Evolutionary conservation across 1,140 invertebrate species (phyloP).

Genomic region (Drosophila nigrodunni): DNA sequence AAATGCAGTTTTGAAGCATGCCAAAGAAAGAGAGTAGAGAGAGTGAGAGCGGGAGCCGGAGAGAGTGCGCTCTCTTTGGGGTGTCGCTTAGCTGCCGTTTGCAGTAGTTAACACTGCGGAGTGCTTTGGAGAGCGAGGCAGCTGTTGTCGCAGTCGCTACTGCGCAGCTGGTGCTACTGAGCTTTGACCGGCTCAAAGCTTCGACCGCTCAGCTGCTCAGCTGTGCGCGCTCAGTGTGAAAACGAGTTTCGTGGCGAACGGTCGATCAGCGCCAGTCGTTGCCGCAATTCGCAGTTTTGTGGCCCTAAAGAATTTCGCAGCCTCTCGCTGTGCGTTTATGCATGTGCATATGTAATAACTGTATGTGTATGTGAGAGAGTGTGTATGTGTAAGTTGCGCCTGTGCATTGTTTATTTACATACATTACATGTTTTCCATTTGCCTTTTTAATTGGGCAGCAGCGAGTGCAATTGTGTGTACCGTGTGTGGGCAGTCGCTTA

Average conservation of each 20-base stretch:
- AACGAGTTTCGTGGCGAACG: constrained; percentile 77
- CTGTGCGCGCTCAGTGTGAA: constrained; percentile 70
- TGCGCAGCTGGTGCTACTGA: constrained; percentile 40
- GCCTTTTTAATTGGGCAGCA: constrained; percentile 62
- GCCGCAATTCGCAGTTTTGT: constrained; percentile 31
- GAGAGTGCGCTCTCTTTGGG: constrained; percentile 35
- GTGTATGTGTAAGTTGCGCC: constrained; percentile 8
- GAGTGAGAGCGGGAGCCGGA: neutral
- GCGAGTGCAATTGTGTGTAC: constrained; percentile 43
- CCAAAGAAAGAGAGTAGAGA: constrained; percentile 13
- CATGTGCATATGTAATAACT: neutral
- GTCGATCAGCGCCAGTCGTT: constrained; percentile 65
- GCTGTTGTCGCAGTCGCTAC: constrained; percentile 3
- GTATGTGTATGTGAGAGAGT: constrained; percentile 6
- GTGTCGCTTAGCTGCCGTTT: constrained; percentile 17
- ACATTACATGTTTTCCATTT: constrained; percentile 58
- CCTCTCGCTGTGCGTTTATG: constrained; percentile 13
- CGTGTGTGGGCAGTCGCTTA: constrained; percentile 35
- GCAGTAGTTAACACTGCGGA: constrained; percentile 20
- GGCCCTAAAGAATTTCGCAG: constrained; percentile 60
- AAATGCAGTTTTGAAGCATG: constrained; percentile 50
- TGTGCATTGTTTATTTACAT: constrained; percentile 70
- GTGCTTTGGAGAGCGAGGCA: neutral
- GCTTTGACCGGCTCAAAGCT: constrained; percentile 48
- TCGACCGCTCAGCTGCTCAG: constrained; percentile 64